Evolutionary conservation across 2,113 vertebrate genomes (phyloP), one percentile per base, ranked within the genome.

Genomic region (Lonchura striata): DNA sequence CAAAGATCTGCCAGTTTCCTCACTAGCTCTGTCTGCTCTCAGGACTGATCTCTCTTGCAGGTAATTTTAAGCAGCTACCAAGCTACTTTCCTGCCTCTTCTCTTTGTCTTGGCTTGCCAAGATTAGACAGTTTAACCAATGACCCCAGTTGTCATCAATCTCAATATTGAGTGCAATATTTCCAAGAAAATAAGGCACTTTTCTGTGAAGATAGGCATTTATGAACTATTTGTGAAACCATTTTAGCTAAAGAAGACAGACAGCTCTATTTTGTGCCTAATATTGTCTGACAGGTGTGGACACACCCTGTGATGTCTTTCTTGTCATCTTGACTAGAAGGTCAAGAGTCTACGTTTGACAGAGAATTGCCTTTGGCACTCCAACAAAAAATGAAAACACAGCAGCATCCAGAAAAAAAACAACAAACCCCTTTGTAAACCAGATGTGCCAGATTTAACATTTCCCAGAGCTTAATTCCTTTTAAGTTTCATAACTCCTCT

Each of bases 191-290:
- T 61, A 27, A 63, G 60, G 80, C 71, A 61, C n/a, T 50, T 53
- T 79, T 57, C 61, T 47, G 64, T 30, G 60, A 50, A 91, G 91
- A 93, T 85, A 93, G 59, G 84, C 75, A 70, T 80, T 96, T 94
- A 83, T 44, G 85, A 94, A 93, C 71, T 41, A 74, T 88, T 94
- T 89, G 74, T 88, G 90, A 94, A 91, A 86, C 22, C 75, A 37
- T 93, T 95, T 92, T 52, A 92, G 57, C 80, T 90, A 77, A 90
- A 93, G 88, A 95, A 88, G 88, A 96, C 71, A 92, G 96, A 95
- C 94, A 82, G 75, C 90, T 94, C 83, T 86, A 69, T 90, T 96
- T 88, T 71, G 13, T 63, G 66, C 31, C 39, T 90, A 63, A 88
- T 88, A 77, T 91, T 70, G 68, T 77, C 86, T 74, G 86, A 81